phyloP scores from a whole-genome alignment of 2,113 vertebrate genomes.

The Indicator indicator region DNA sequence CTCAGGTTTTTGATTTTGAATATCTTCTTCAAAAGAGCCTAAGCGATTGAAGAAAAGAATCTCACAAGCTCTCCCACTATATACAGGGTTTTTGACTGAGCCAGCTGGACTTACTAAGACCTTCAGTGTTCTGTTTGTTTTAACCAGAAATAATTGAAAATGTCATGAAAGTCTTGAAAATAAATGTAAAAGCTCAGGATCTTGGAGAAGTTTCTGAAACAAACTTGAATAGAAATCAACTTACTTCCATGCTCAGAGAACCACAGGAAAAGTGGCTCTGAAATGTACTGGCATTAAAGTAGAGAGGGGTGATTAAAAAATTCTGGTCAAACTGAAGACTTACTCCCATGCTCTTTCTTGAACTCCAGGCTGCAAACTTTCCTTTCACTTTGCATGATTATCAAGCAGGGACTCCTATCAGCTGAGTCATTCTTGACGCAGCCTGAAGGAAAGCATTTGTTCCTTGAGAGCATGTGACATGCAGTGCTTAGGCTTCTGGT shows the following conservation, averaged over 20 bases:
- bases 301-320: not conserved
- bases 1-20: not conserved
- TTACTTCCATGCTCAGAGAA: not conserved
- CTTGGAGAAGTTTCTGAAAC: not conserved
- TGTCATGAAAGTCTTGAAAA: not conserved
- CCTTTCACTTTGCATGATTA: not conserved
- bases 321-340: not conserved
- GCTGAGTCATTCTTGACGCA: not conserved
- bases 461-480: not conserved
- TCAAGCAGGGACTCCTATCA: not conserved
- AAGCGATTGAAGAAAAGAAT: not conserved
- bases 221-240: not conserved
- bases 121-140: not conserved
- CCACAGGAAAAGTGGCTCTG: not conserved
- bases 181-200: not conserved
- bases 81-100: not conserved
- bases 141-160: not conserved
- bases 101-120: not conserved
- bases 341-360: not conserved
- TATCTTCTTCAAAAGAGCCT: not conserved
- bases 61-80: not conserved
- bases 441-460: not conserved
- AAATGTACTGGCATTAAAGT: not conserved
- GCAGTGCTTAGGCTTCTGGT: not conserved
- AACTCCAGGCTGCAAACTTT: not conserved